Evolutionary conservation across 2,113 vertebrate species (phyloP).

Genomic region (Periophthalmodon schlosseri): DNA sequence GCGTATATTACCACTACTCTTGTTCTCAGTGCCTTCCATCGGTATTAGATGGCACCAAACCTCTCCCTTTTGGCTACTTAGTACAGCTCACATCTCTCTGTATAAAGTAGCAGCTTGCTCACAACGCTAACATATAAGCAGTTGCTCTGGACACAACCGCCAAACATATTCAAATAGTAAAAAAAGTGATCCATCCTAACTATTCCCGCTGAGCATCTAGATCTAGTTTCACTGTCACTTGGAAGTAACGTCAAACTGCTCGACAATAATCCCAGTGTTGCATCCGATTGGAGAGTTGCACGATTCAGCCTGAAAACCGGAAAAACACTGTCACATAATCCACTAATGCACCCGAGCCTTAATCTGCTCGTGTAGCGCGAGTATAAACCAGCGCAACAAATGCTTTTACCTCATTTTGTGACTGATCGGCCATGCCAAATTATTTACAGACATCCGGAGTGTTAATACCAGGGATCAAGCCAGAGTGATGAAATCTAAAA

Average conservation of each 20-base stretch:
- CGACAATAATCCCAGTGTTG: slow-evolving; percentile 64
- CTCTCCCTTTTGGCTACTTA: slow-evolving; percentile 22
- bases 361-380: slow-evolving; percentile 68
- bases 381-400: slow-evolving; percentile 65
- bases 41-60: slow-evolving; percentile 27
- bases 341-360: slow-evolving; percentile 73
- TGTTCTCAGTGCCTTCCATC: background rate
- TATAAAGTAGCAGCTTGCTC: slow-evolving; percentile 31
- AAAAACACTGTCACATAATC: slow-evolving; percentile 68
- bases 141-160: background rate
- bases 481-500: background rate
- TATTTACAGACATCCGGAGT: slow-evolving; percentile 26
- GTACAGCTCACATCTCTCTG: slow-evolving; percentile 38
- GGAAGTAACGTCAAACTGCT: slow-evolving; percentile 33
- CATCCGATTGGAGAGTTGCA: slow-evolving; percentile 46
- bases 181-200: background rate
- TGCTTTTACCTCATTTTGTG: slow-evolving; percentile 44
- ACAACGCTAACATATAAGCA: slow-evolving; percentile 10
- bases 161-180: background rate
- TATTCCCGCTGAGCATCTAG: background rate
- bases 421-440: slow-evolving; percentile 42
- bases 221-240: slow-evolving; percentile 21
- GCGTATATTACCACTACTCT: background rate
- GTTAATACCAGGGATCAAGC: slow-evolving; percentile 34
- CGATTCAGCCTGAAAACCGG: slow-evolving; percentile 40